Evolutionary conservation across 2,797 vertebrate genomes (phyloP).

Genomic region (Danionella dracula): DNA sequence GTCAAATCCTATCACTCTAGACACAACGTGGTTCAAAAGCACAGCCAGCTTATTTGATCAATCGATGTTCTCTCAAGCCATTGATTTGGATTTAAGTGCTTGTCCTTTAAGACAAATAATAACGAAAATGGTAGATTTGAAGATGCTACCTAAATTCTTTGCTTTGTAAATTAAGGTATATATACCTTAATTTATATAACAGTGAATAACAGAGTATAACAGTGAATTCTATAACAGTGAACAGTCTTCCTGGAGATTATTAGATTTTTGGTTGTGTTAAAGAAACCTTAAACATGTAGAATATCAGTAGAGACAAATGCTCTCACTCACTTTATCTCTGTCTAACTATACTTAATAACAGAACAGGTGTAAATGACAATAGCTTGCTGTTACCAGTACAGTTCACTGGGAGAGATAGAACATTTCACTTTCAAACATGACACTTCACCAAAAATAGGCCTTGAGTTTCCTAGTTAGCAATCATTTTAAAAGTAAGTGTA

Average conservation of each 20-base stretch:
- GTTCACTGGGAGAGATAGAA: constrained; percentile 1
- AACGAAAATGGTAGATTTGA: constrained; percentile 53
- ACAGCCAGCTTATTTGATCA: constrained; percentile 59
- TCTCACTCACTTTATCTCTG: constrained; percentile 5
- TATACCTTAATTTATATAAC: no score
- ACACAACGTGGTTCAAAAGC: constrained; percentile 41
- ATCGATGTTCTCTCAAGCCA: constrained; percentile 60
- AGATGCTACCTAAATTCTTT: no score
- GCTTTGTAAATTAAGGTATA: no score
- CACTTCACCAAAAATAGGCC: background rate
- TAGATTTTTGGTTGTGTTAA: constrained; percentile 48
- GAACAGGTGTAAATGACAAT: background rate
- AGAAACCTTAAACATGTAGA: constrained; percentile 37
- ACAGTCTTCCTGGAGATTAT: no score
- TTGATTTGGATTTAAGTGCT: constrained; percentile 63
- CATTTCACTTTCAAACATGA: background rate
- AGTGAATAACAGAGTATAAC: no score
- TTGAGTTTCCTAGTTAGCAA: background rate
- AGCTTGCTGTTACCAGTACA: constrained; percentile 4
- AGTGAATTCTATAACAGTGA: no score
- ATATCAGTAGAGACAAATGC: background rate
- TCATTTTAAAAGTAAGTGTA: background rate
- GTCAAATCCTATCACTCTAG: constrained; percentile 49
- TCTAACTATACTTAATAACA: background rate
- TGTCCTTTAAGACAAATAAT: constrained; percentile 63